These are phyloP conservation scores for Mactra quadrangularis DNA, from an alignment of 1,140 invertebrate species.

Conservation along the genomic window DNA sequence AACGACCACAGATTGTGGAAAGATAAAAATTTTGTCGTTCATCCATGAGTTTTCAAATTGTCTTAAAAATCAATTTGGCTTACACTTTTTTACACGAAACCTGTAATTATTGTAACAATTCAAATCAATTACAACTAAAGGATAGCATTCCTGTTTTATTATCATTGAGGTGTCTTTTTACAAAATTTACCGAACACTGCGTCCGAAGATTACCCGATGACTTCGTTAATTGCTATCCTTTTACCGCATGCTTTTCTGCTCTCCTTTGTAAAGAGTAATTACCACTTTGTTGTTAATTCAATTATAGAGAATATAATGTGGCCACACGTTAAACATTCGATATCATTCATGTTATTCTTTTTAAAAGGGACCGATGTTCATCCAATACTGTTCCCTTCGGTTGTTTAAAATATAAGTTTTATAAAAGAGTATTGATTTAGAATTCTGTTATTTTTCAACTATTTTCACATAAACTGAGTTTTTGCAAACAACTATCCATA, in stretches of 20 bases:
- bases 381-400: too few species aligned
- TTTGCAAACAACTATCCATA: too few species aligned
- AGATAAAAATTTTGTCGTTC: conserved; percentile 40
- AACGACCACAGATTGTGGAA: conserved; percentile 1
- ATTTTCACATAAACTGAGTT: too few species aligned
- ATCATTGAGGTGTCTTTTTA: conserved; percentile 32
- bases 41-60: conserved; percentile 53
- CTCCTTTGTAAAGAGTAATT: conserved; percentile 43
- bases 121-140: conserved; percentile 40
- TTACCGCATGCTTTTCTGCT: conserved; percentile 10
- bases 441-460: too few species aligned
- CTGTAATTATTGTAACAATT: conserved; percentile 41
- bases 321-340: conserved; percentile 19
- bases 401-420: too few species aligned
- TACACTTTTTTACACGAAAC: conserved; percentile 33
- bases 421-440: too few species aligned
- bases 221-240: conserved; percentile 35
- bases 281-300: conserved; percentile 43
- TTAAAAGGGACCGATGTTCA: not conserved
- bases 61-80: conserved; percentile 41
- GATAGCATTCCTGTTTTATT: conserved; percentile 39
- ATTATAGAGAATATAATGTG: not conserved
- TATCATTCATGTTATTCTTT: conserved; percentile 43
- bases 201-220: conserved; percentile 6
- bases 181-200: conserved; percentile 9